Evolutionary conservation across 2,113 vertebrate genomes (phyloP).

Genomic region (Balaeniceps rex): DNA sequence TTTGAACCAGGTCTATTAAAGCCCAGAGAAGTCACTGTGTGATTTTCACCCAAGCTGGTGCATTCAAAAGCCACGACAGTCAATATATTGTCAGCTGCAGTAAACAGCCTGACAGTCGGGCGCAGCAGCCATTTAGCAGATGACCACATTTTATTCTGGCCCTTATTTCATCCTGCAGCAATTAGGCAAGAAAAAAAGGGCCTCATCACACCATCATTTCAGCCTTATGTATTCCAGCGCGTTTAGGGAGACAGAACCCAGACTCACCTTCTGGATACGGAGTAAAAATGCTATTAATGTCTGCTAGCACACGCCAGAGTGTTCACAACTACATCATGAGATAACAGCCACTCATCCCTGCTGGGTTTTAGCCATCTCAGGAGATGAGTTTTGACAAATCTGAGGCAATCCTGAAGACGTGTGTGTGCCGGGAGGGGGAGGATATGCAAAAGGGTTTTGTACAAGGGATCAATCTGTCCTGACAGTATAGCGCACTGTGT

Average conservation of each 20-base stretch:
- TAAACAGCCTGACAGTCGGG: not conserved
- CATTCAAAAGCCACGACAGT: not conserved
- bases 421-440: rapidly evolving
- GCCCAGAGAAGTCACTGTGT: not conserved
- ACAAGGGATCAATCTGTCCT: not conserved
- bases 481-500: rapidly evolving
- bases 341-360: not conserved
- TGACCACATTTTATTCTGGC: not conserved
- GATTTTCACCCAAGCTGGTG: not conserved
- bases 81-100: not conserved
- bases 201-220: not conserved
- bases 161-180: not conserved
- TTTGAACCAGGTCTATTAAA: not conserved
- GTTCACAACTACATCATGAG: not conserved
- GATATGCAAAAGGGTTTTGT: not conserved
- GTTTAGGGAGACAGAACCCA: not conserved
- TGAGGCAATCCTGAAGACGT: not conserved
- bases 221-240: not conserved
- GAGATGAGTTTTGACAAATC: not conserved
- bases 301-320: not conserved
- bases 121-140: not conserved
- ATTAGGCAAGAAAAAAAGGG: not conserved
- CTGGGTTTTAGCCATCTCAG: not conserved
- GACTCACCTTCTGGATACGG: not conserved
- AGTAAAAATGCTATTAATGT: rapidly evolving